Percentiles rank a stretch among this genome's conserved stretches.
These are phyloP conservation scores for Eutolmus rufibarbis DNA, from an alignment of 2,888 invertebrate species.

Conservation along the genomic window DNA sequence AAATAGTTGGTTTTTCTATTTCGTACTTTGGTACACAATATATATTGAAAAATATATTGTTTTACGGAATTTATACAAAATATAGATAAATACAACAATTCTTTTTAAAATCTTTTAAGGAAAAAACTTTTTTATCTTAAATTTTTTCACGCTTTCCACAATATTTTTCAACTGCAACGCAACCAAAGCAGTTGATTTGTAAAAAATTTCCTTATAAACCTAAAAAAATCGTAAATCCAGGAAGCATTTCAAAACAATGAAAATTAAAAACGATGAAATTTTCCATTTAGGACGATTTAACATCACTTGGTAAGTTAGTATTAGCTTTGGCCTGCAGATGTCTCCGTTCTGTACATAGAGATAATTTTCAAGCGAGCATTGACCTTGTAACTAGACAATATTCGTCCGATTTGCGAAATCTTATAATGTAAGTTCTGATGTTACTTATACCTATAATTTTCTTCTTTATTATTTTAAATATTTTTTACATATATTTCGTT, in stretches of 20 bases:
- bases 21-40: background rate
- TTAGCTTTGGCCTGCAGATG: conserved; percentile 93
- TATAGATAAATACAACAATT: too few species aligned
- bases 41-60: background rate
- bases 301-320: conserved; percentile 88
- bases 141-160: conserved; percentile 7
- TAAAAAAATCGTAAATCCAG: conserved; percentile 68
- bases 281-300: conserved; percentile 77
- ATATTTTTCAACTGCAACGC: background rate
- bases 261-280: conserved; percentile 39
- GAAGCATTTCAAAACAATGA: background rate
- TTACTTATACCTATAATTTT: background rate
- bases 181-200: background rate
- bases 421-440: conserved; percentile 77
- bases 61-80: background rate
- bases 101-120: background rate
- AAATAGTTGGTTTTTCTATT: background rate
- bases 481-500: background rate
- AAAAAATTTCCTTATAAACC: background rate
- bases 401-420: conserved; percentile 91
- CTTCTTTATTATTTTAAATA: background rate
- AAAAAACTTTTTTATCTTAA: background rate
- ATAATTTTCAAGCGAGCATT: conserved; percentile 86
- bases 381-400: conserved; percentile 90
- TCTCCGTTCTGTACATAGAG: conserved; percentile 83